A percentile compares a stretch with the other conserved stretches of the same genome.
These are phyloP conservation scores for Daboia siamensis DNA, from an alignment of 2,113 vertebrate genomes.

Conservation along the genomic window DNA sequence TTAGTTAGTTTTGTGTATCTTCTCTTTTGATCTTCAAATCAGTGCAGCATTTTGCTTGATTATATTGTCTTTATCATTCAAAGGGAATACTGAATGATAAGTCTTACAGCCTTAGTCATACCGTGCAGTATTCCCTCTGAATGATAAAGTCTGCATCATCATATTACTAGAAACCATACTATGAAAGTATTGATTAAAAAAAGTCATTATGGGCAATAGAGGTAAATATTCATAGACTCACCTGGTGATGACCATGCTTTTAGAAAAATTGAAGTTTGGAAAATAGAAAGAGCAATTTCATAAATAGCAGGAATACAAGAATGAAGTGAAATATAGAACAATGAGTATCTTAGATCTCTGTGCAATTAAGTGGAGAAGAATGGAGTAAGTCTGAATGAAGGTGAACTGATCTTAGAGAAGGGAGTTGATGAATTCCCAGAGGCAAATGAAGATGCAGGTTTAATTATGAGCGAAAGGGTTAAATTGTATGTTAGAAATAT, in stretches of 20 bases:
- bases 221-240: background rate
- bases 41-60: background rate
- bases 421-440: background rate
- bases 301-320: background rate
- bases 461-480: background rate
- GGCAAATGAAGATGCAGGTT: background rate
- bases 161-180: background rate
- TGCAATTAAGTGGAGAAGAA: background rate
- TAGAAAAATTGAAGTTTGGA: background rate
- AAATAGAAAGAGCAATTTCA: background rate
- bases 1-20: background rate
- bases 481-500: background rate
- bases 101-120: background rate
- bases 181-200: background rate
- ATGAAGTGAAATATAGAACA: background rate
- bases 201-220: background rate
- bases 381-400: background rate
- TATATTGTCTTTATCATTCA: background rate
- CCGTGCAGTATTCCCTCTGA: no score
- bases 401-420: background rate
- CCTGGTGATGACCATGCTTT: background rate
- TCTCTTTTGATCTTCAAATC: background rate
- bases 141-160: background rate
- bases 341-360: background rate
- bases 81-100: background rate